These are phyloP conservation scores for Oxyruncus cristatus DNA, from an alignment of 2,113 vertebrate genomes.

Conservation along the genomic window DNA sequence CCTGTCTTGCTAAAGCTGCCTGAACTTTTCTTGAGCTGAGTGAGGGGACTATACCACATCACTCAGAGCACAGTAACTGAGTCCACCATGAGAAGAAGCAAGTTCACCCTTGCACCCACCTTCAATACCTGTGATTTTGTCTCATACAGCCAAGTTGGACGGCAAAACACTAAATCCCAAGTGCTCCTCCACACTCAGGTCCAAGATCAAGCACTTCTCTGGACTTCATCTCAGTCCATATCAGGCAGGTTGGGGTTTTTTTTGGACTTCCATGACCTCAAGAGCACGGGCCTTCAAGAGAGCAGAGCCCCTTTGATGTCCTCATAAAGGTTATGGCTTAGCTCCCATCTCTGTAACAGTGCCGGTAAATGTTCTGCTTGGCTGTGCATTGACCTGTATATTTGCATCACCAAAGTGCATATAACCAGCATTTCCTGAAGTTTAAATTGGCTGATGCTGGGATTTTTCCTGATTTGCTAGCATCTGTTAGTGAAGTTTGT, in stretches of 20 bases:
- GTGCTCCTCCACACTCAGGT: background rate
- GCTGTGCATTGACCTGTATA: background rate
- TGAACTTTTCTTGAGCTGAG: background rate
- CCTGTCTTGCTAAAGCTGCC: background rate
- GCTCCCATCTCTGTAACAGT: background rate
- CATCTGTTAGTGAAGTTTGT: background rate
- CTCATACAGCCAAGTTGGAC: background rate
- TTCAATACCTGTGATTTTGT: background rate
- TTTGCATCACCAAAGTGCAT: background rate
- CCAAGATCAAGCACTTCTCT: background rate
- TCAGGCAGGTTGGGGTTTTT: background rate
- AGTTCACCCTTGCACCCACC: background rate
- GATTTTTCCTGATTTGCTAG: background rate
- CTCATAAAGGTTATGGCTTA: background rate
- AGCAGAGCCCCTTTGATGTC: background rate
- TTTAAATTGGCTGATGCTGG: background rate
- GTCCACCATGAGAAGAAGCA: background rate
- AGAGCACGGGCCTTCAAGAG: background rate
- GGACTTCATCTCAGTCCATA: background rate
- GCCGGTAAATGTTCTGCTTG: accelerated
- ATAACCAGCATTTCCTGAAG: background rate
- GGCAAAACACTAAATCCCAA: background rate
- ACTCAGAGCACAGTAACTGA: background rate
- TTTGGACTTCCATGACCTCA: background rate
- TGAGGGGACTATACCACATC: background rate